phyloP scores from a whole-genome alignment of 2,113 vertebrate genomes.

The Microcebus lehilahytsara region DNA sequence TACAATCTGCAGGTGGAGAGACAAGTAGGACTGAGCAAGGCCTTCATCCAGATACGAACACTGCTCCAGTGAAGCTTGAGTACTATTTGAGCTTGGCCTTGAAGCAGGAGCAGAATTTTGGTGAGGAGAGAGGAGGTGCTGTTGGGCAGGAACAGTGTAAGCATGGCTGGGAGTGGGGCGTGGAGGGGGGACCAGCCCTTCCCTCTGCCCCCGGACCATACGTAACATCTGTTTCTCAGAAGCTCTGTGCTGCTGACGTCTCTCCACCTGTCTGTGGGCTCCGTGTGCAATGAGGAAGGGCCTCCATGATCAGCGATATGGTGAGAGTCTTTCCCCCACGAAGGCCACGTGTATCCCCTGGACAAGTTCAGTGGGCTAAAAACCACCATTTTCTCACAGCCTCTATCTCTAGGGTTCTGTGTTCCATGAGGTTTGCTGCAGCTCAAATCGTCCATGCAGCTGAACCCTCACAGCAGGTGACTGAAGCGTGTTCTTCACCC shows the following conservation, averaged over 20 bases:
- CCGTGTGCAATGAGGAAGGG: background rate
- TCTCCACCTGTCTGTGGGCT: background rate
- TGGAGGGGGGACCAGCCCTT: background rate
- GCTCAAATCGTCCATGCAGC: background rate
- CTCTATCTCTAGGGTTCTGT: background rate
- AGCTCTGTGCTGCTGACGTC: background rate
- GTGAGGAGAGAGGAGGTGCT: too few relatives aligned
- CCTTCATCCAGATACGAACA: background rate
- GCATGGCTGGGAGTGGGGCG: background rate
- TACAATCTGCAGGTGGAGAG: background rate
- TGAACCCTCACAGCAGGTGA: background rate
- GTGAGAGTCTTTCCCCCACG: background rate
- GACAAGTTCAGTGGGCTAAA: background rate
- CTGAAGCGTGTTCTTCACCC: background rate
- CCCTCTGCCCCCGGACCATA: background rate
- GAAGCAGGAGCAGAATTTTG: background rate
- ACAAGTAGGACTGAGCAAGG: background rate
- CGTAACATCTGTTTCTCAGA: background rate
- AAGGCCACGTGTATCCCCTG: background rate
- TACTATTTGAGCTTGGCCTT: background rate
- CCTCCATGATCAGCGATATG: background rate
- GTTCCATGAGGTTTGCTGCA: background rate
- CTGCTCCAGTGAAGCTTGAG: background rate
- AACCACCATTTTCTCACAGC: background rate
- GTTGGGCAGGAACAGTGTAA: background rate